Base-by-base conservation (phyloP, 2,797 vertebrate genomes). In the Dermochelys coriacea region DNA sequence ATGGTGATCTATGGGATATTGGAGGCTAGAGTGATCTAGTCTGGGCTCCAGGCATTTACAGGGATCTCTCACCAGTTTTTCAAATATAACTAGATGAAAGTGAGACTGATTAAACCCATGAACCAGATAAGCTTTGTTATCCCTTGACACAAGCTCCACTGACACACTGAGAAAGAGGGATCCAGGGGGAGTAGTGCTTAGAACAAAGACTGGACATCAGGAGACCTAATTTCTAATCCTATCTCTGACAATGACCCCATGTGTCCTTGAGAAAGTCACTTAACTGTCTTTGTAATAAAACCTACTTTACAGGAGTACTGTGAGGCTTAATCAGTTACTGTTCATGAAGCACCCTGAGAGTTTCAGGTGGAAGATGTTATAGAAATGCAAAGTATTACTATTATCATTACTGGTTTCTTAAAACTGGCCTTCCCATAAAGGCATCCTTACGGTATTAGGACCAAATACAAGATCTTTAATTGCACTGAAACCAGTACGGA, bases 1-100 rank as follows among this genome's bases (percentile, higher is more conserved):
- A 1, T 0, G 1, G 59, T 31, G 31, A 31, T 61, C 59, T 31
- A 34, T 34, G 31, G 31, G 59, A 61, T 61, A 61, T 31, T 31
- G 29, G 59, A 61, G 31, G 15, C 59, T 29, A 29, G 55, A 29
- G 27, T 12, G 27, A 29, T 57, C 55, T 57, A 57, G 27, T 57
- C 55, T 57, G 55, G 55, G 12, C 55, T 29, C 27, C 55, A 57
- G 55, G 27, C 27, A 57, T 55, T 57, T 61, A 34, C 31, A 61
- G 29, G 14, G 31, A 61, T 34, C 59, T 61, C 59, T 34, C 59
- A 34, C 14, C 31, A 34, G 31, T 61, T 61, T 61, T 61, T 31
- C 59, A 61, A 61, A 61, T 61, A 31, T 61, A 61, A 61, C 59
- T 15, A 27, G 23, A 57, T 57, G 55, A 57, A 57, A 57, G 11